These are phyloP conservation scores for Sula dactylatra DNA, from an alignment of 2,113 vertebrate species.

Conservation along the genomic window DNA sequence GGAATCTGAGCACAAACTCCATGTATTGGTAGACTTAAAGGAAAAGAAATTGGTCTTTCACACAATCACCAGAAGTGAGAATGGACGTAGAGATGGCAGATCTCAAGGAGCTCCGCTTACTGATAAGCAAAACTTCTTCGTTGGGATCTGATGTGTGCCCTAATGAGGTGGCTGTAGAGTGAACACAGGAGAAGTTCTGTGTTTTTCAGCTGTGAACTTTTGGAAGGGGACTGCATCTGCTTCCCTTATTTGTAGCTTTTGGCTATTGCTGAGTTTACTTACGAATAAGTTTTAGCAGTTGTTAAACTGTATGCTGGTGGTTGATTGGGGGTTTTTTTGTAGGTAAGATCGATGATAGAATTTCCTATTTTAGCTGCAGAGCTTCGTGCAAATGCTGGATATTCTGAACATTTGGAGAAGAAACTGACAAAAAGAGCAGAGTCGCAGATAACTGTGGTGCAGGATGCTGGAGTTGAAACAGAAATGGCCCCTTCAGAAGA, in stretches of 20 bases:
- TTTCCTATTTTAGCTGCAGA: background rate
- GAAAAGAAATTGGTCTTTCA: background rate
- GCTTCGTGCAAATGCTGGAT: background rate
- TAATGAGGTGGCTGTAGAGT: background rate
- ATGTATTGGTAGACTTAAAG: background rate
- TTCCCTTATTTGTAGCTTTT: background rate
- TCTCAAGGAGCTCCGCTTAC: background rate
- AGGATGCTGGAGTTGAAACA: background rate
- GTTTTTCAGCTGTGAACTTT: background rate
- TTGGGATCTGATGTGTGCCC: rapidly evolving
- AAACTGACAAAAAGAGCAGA: background rate
- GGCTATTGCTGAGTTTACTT: background rate
- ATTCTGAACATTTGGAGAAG: background rate
- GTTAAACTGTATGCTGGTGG: background rate
- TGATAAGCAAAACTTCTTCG: background rate
- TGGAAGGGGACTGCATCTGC: background rate
- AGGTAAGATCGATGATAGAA: background rate
- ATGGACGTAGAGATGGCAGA: background rate
- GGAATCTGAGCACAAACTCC: background rate
- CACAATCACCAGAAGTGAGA: background rate
- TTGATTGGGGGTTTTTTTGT: background rate
- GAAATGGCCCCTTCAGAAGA: background rate
- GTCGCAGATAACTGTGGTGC: background rate
- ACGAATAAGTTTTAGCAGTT: background rate
- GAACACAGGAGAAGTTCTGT: background rate